A percentile compares a stretch with the other conserved stretches of the same genome.
Evolutionary conservation across 2,888 invertebrate genomes (phyloP).

Genomic region (Anticlea derivata): DNA sequence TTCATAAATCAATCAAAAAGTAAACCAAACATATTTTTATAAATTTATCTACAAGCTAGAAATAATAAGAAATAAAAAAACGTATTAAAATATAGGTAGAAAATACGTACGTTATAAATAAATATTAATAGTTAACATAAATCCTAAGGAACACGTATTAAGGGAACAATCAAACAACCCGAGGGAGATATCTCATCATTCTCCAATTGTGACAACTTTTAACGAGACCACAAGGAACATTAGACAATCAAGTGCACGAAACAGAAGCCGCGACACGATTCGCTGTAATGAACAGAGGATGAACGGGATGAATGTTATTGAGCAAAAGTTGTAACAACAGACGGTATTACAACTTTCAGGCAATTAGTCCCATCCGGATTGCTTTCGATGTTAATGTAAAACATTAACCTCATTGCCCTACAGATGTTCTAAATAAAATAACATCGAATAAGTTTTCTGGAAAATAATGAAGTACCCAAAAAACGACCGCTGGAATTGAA

Average conservation of each 20-base stretch:
- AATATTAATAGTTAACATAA: too few relatives aligned
- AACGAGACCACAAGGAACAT: slow-evolving; percentile 40
- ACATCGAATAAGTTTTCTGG: neutral
- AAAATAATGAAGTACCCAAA: too few relatives aligned
- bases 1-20: too few relatives aligned
- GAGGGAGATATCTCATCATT: slow-evolving; percentile 31
- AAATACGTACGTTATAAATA: too few relatives aligned
- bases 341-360: neutral
- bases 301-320: neutral
- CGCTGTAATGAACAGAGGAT: slow-evolving; percentile 12
- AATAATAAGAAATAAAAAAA: too few relatives aligned
- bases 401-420: too few relatives aligned
- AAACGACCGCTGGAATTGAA: neutral
- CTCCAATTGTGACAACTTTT: slow-evolving; percentile 43
- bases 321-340: slow-evolving; percentile 12
- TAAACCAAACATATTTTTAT: too few relatives aligned
- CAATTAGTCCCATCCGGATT: neutral
- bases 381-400: too few relatives aligned
- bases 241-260: slow-evolving; percentile 25
- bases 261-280: slow-evolving; percentile 9
- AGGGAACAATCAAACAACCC: neutral
- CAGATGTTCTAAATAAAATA: too few relatives aligned
- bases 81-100: too few relatives aligned
- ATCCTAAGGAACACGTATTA: slow-evolving; percentile 1
- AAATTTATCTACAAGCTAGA: too few relatives aligned